phyloP scores from a whole-genome alignment of 2,888 invertebrate genomes.

The Drosophila picticornis region DNA sequence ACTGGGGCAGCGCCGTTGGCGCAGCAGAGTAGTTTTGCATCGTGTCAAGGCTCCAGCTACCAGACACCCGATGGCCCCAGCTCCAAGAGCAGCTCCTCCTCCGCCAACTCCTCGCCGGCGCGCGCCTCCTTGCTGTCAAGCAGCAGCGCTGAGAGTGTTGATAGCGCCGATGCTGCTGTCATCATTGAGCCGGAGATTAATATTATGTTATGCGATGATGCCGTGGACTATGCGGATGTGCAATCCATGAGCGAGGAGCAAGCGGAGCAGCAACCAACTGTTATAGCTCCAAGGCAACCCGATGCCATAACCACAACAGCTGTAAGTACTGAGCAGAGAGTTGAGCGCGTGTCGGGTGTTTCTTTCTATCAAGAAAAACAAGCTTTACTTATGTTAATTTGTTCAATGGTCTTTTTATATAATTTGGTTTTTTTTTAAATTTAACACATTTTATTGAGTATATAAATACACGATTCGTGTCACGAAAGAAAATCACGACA shows the following conservation, averaged over 20 bases:
- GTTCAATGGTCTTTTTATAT: not conserved
- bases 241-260: slow-evolving; percentile 71
- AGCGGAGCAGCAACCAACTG: slow-evolving; percentile 11
- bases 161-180: slow-evolving; percentile 70
- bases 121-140: slow-evolving; percentile 62
- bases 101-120: slow-evolving; percentile 60
- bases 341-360: not conserved
- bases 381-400: not conserved
- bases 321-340: slow-evolving; percentile 33
- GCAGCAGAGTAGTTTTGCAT: slow-evolving; percentile 87
- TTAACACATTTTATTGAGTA: not conserved
- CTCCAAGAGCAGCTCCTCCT: slow-evolving; percentile 34
- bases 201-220: slow-evolving; percentile 63
- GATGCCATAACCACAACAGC: slow-evolving; percentile 21
- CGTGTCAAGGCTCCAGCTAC: slow-evolving; percentile 89
- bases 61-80: slow-evolving; percentile 90
- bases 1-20: slow-evolving; percentile 86
- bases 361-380: not conserved
- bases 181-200: slow-evolving; percentile 70
- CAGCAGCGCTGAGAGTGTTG: slow-evolving; percentile 50
- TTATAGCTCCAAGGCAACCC: not conserved
- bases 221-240: slow-evolving; percentile 68
- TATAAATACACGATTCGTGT: too few relatives aligned
- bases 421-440: too few relatives aligned
- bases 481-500: not conserved